phyloP scores from a whole-genome alignment of 2,113 vertebrate species.

The Eurypyga helias region DNA sequence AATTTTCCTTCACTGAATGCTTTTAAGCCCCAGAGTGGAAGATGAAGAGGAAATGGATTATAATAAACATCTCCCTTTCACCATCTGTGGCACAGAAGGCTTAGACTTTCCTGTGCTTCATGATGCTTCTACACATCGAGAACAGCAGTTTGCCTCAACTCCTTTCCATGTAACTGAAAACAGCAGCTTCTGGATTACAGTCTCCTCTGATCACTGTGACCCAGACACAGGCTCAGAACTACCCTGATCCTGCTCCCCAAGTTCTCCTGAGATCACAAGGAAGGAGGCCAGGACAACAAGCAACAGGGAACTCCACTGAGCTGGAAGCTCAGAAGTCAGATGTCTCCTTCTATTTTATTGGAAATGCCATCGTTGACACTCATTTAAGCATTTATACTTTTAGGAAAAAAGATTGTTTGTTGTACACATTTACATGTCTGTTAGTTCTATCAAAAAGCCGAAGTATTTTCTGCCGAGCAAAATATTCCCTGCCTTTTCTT shows the following conservation, averaged over 20 bases:
- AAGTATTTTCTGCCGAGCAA: not conserved
- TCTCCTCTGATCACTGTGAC: not conserved
- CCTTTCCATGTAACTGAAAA: not conserved
- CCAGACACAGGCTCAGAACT: not conserved
- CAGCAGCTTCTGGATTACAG: not conserved
- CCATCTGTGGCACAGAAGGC: not conserved
- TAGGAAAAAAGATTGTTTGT: not conserved
- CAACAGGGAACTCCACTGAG: not conserved
- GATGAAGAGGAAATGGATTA: slow-evolving; percentile 29
- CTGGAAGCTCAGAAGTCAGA: not conserved
- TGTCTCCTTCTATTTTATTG: not conserved
- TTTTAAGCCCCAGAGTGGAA: slow-evolving; percentile 12
- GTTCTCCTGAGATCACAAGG: not conserved
- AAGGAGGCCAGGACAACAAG: not conserved
- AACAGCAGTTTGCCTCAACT: not conserved
- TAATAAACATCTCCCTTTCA: slow-evolving; percentile 29
- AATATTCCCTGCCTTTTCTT: not conserved
- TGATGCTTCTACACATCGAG: not conserved
- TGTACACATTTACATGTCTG: not conserved
- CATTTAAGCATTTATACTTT: not conserved
- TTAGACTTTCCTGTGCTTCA: not conserved
- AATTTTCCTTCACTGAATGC: not conserved
- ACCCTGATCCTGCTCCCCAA: not conserved
- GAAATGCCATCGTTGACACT: not conserved
- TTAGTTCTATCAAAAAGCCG: not conserved